Base-by-base conservation (phyloP, 1,140 invertebrate species). In the Brachionus manjavacas region DNA sequence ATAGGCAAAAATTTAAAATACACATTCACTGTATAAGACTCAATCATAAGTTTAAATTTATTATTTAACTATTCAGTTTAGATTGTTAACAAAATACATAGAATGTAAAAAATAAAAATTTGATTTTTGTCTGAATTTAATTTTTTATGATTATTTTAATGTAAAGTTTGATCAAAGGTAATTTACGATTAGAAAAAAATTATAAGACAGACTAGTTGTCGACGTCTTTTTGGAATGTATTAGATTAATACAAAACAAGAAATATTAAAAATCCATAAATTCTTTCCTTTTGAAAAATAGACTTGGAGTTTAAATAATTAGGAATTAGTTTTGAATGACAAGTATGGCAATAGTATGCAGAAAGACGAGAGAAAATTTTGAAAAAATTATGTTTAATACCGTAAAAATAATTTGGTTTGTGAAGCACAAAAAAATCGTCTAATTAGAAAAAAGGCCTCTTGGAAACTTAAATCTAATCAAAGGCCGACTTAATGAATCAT, bases 361-460 rank as follows among this genome's bases (percentile, higher is more conserved):
- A 60, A 60, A 23, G 25, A 3, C 8, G 20, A 68, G 31, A 31
- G 14, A 68, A 68, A 28, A 31, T 4, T n/a, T 31, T n/a, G 66
- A 39, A 31, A 72, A 72, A 72, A 72, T 72, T 72, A 72, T 72
- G 68, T 41, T 72, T 72, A 72, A 72, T 72, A 72, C 35, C 68
- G 20, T 41, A 72, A n/a, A 72, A 72, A 72, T 68, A 28, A 68
- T 68, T 68, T n/a, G n/a, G 25, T 72, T 72, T 72, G 20, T 23
- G 68, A 72, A 72, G 68, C 28, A 72, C 28, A 72, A 39, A 41
- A 41, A 68, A n/a, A 31, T 39, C 16, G 16, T 60, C 52, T 20
- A 60, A 60, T 60, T 68, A 68, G 11, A 31, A 31, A 68, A 68
- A 68, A 28, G 66, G 66, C 66, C 66, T 12, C 23, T 31, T 31